A percentile compares a stretch with the other conserved stretches of the same genome.
These are phyloP conservation scores for Geophilus truncorum DNA, from an alignment of 2,888 invertebrate genomes.

Conservation along the genomic window DNA sequence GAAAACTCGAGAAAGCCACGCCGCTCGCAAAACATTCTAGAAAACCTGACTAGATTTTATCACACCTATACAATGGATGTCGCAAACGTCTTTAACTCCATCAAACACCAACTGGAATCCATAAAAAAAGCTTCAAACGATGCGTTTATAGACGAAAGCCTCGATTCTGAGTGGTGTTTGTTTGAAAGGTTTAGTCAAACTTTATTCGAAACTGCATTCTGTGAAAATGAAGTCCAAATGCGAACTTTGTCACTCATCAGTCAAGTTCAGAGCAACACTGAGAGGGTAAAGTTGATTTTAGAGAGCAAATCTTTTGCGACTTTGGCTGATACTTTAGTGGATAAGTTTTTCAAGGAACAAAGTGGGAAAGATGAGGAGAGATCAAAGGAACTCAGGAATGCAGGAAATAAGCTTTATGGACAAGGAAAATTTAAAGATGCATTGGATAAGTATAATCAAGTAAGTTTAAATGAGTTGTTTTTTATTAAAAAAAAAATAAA, in stretches of 20 bases:
- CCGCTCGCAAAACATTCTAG: neutral
- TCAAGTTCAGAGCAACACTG: neutral
- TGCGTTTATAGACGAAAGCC: neutral
- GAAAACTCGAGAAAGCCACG: neutral
- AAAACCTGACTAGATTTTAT: no score
- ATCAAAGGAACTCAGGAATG: neutral
- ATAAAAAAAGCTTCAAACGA: neutral
- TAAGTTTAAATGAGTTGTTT: neutral
- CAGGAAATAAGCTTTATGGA: neutral
- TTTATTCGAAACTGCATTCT: neutral
- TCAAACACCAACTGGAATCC: neutral
- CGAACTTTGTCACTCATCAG: neutral
- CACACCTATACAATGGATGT: neutral
- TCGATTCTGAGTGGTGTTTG: neutral
- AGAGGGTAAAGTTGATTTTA: neutral
- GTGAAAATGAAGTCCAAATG: neutral
- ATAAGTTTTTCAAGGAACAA: neutral
- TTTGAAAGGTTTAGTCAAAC: neutral
- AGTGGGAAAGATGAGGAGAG: neutral
- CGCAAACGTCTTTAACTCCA: neutral
- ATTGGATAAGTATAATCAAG: neutral
- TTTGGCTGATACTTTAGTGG: neutral
- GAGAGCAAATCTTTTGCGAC: neutral
- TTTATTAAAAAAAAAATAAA: no score
- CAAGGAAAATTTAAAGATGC: neutral